Conservation (phyloP, 2,888 invertebrate genomes). For the Oegoconia quadripuncta region DNA sequence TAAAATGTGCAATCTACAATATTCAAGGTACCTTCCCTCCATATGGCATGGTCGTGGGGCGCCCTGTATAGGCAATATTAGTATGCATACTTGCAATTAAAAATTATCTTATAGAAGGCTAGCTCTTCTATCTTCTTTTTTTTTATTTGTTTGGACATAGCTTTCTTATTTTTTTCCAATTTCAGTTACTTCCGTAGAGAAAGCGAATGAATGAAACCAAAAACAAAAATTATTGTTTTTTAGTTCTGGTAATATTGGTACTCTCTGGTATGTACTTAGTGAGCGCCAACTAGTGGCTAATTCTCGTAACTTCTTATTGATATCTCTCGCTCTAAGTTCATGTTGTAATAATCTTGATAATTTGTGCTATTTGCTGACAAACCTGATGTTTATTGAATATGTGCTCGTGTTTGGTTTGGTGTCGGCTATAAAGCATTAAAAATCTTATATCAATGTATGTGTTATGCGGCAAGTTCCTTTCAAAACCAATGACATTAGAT, state of each 20-base stretch:
- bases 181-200: too few species aligned
- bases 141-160: too few species aligned
- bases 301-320: conserved; percentile 69
- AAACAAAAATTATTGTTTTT: conserved; percentile 22
- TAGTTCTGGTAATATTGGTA: conserved; percentile 31
- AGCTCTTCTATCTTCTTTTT: too few species aligned
- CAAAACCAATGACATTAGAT: conserved; percentile 73
- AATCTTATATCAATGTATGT: conserved; percentile 63
- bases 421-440: conserved; percentile 41
- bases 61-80: too few species aligned
- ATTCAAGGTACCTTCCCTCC: too few species aligned
- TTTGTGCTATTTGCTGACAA: conserved; percentile 64
- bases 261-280: conserved; percentile 20
- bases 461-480: conserved; percentile 64
- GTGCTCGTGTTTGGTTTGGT: conserved; percentile 60
- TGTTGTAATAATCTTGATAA: conserved; percentile 62
- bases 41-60: too few species aligned
- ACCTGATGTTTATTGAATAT: conserved; percentile 54
- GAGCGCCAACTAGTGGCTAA: conserved; percentile 67
- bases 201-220: too few species aligned
- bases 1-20: too few species aligned
- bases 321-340: conserved; percentile 69
- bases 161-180: too few species aligned
- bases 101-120: too few species aligned
- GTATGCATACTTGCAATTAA: too few species aligned